phyloP scores from a whole-genome alignment of 2,888 invertebrate species.

The Anthrax anthrax region DNA sequence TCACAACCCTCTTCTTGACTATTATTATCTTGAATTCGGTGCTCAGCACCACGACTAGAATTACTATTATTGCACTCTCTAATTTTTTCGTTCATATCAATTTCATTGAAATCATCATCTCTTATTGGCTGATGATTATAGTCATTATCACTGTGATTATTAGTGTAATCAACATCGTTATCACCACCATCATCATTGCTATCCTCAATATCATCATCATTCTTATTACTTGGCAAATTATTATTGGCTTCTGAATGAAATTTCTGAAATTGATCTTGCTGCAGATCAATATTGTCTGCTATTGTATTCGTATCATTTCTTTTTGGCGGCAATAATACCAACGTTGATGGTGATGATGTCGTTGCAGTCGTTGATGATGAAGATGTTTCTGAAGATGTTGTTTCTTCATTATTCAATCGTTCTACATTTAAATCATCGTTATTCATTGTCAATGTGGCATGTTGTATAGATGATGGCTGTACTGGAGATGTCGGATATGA shows the following conservation, averaged over 20 bases:
- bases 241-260: too few species aligned
- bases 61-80: background rate
- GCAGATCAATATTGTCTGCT: background rate
- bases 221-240: too few species aligned
- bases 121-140: background rate
- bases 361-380: background rate
- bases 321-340: background rate
- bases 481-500: background rate
- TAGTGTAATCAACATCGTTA: background rate
- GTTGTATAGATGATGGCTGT: background rate
- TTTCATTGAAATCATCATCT: background rate
- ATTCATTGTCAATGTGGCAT: background rate
- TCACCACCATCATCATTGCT: background rate
- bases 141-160: background rate
- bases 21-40: background rate
- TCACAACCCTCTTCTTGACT: slow-evolving; percentile 7
- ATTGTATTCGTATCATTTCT: background rate
- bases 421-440: background rate
- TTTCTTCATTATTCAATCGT: background rate
- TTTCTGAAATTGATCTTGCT: too few species aligned
- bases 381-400: background rate
- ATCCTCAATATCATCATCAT: background rate
- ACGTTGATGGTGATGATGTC: background rate
- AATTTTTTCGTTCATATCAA: background rate
- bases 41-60: slow-evolving; percentile 3